A percentile compares a stretch with the other conserved stretches of the same genome.
Evolutionary conservation across 2,797 vertebrate genomes (phyloP).

Genomic region (Syngnathus rostellatus): DNA sequence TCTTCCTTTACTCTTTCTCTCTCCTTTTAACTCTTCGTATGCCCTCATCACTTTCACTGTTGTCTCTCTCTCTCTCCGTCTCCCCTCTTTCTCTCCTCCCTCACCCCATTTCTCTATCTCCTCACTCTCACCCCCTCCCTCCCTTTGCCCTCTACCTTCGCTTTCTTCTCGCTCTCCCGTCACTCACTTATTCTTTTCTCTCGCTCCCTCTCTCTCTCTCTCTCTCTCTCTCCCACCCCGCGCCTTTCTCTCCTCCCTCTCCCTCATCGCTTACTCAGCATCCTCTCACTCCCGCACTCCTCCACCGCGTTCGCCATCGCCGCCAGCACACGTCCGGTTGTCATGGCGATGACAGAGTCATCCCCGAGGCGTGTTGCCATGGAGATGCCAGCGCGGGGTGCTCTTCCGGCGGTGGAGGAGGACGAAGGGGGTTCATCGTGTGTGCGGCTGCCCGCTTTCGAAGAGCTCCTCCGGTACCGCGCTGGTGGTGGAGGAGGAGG

Average conservation of each 20-base stretch:
- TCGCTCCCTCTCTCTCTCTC: not conserved
- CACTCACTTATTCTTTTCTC: too few species aligned
- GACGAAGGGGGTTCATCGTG: conserved; percentile 45
- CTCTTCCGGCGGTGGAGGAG: conserved; percentile 63
- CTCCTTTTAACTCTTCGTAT: not conserved
- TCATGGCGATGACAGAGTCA: conserved; percentile 81
- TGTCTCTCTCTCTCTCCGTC: conserved; percentile 16
- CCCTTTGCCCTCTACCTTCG: not conserved
- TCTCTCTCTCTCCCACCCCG: not conserved
- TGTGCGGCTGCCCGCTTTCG: conserved; percentile 31
- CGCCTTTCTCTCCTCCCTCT: not conserved
- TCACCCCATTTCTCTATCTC: not conserved
- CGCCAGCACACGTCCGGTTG: conserved; percentile 67
- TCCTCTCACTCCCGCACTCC: not conserved
- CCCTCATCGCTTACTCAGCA: conserved; percentile 1
- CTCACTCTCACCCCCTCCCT: not conserved
- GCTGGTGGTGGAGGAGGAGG: conserved; percentile 41
- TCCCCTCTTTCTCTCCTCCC: not conserved
- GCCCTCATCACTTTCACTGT: not conserved
- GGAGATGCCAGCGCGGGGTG: conserved; percentile 73
- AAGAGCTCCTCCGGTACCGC: conserved; percentile 59
- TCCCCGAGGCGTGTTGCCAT: conserved; percentile 75
- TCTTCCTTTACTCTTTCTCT: not conserved
- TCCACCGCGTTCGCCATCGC: conserved; percentile 18
- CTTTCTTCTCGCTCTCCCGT: not conserved